A percentile compares a stretch with the other conserved stretches of the same genome.
These are phyloP conservation scores for Sebastes iracundus DNA, from an alignment of 2,797 vertebrate species.

Conservation along the genomic window DNA sequence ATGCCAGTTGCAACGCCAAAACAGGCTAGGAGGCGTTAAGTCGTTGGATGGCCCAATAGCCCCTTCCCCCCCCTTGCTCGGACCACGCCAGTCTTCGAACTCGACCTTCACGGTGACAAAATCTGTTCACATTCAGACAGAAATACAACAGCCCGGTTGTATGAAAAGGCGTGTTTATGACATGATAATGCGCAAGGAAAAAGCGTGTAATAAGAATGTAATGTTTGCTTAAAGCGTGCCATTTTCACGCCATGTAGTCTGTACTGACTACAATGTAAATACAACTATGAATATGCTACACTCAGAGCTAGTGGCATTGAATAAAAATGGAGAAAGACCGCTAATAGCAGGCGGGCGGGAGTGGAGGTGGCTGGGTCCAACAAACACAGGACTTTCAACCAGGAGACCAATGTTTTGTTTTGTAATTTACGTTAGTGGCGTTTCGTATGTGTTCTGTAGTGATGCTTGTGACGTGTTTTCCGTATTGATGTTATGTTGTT, in stretches of 20 bases:
- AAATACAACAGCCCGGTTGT: neutral
- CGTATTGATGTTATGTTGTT: too few relatives aligned
- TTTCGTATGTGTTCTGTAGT: too few relatives aligned
- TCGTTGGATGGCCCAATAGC: neutral
- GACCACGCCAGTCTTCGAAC: neutral
- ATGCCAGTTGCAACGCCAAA: neutral
- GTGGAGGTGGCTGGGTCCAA: neutral
- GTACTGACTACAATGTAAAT: neutral
- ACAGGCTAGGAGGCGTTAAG: rapidly evolving
- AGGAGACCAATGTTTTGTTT: neutral
- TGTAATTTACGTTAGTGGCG: too few relatives aligned
- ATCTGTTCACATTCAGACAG: neutral
- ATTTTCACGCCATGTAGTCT: too few relatives aligned
- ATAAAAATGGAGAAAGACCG: neutral
- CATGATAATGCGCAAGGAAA: neutral
- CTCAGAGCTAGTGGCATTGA: too few relatives aligned
- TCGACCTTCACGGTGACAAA: neutral
- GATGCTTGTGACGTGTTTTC: too few relatives aligned
- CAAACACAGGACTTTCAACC: neutral
- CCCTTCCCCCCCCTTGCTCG: neutral
- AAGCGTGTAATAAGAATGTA: neutral
- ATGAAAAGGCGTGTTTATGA: neutral
- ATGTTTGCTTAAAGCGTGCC: neutral
- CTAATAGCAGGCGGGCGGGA: neutral
- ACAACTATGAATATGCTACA: too few relatives aligned